Evolutionary conservation across 37 sponge, comb jelly and placozoan species (phyloP).

Genomic region (Chondrosia reniformis): DNA sequence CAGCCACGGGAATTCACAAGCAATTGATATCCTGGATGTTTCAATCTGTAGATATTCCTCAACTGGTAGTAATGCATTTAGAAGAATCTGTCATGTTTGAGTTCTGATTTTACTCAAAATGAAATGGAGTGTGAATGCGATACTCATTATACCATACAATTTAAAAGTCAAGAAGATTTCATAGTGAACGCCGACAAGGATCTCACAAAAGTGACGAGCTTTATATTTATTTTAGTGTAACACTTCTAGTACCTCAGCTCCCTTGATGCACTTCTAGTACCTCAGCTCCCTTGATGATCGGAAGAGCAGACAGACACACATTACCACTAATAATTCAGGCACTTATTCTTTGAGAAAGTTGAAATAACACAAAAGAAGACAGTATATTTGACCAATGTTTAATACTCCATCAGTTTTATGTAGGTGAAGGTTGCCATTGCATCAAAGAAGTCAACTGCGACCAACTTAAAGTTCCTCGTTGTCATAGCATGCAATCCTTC

Average conservation of each 20-base stretch:
- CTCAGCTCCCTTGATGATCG: constrained; percentile 91
- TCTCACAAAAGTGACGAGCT: constrained; percentile 64
- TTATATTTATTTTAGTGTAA: constrained; percentile 48
- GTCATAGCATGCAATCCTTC: constrained; percentile 88
- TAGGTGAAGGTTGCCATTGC: constrained; percentile 97
- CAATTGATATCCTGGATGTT: not conserved
- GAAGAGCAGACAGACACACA: too few species aligned
- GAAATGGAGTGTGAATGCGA: not conserved
- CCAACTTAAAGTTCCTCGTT: constrained; percentile 78
- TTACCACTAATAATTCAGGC: too few species aligned
- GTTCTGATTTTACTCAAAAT: constrained; percentile 84
- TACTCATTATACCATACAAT: not conserved
- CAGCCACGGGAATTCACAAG: not conserved
- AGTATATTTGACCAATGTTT: constrained; percentile 87
- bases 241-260: too few species aligned
- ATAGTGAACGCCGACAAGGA: constrained; percentile 93
- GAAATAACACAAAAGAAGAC: constrained; percentile 82
- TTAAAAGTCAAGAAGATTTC: constrained; percentile 76
- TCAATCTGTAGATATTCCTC: not conserved
- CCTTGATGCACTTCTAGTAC: constrained; percentile 93
- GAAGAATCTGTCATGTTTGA: constrained; percentile 76
- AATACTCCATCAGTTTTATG: constrained; percentile 89
- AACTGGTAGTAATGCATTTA: constrained; percentile 41
- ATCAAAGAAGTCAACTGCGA: constrained; percentile 92
- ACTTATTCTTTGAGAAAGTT: too few species aligned